Base-by-base conservation (phyloP, 2,113 vertebrate species). In the Chaenocephalus aceratus region DNA sequence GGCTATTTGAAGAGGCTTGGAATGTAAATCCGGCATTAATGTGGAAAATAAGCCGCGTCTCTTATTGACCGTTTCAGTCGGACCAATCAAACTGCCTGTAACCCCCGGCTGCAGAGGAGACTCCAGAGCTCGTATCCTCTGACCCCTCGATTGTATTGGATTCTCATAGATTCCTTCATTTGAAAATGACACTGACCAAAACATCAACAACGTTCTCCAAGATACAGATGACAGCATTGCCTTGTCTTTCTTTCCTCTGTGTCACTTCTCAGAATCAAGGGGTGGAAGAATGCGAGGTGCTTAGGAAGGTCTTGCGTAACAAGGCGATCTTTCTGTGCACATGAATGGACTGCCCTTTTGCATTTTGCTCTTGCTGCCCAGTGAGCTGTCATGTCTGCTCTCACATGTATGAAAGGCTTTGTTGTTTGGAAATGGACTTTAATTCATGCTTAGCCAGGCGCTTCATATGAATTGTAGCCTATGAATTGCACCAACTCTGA, bases 301-400 rank as follows among this genome's bases (percentile, higher is more conserved):
- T 73, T 58, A 30, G 61, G 65, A 88, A 58, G 56, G 67, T 64
- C 79, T 86, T 61, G 21, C 18, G 15, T 80, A 89, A 93, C 89
- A 93, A 91, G 60, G 84, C 44, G 0, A 75, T 84, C 90, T 92
- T 88, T 93, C 88, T 88, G 78, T 82, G 52, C 53, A 0, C 11
- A 84, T 87, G 89, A 93, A 90, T 68, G 51, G 89, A 41, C 41
- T 44, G 45, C 77, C 81, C 77, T 87, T 84, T 34, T 59, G 59
- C 45, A 41, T 59, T 58, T 65, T 0, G 2, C 62, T 66, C 26
- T 30, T 1, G 21, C 56, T 63, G 60, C 63, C 65, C 76, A 51
- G 58, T n/a, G 21, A 83, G 79, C 60, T 77, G 77, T 81, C 80
- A 82, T 18, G 72, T 75, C 78, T 69, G 41, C 64, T 62, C 41